These are phyloP conservation scores for Achlya flavicornis DNA, from an alignment of 2,888 invertebrate genomes.

Conservation along the genomic window DNA sequence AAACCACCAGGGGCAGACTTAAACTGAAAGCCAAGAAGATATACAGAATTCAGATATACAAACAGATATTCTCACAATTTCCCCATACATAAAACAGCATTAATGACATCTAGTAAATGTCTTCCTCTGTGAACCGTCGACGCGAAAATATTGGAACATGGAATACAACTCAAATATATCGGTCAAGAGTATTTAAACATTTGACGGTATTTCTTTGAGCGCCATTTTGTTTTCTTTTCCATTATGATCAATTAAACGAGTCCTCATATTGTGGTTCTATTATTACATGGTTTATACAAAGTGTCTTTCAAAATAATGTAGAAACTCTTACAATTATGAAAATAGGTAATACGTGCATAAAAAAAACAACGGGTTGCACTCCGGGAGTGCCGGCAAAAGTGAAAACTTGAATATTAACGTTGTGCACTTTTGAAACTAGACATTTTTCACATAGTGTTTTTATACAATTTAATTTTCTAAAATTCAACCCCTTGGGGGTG, in stretches of 20 bases:
- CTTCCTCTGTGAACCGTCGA: constrained; percentile 34
- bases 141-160: constrained; percentile 51
- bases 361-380: too few species aligned
- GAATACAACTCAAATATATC: constrained; percentile 37
- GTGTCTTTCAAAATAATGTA: too few species aligned
- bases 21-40: background rate
- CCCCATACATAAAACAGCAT: constrained; percentile 15
- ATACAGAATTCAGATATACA: background rate
- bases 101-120: constrained; percentile 28
- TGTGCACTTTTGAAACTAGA: too few species aligned
- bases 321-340: too few species aligned
- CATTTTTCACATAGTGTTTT: too few species aligned
- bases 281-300: background rate
- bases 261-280: background rate
- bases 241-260: background rate
- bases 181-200: constrained; percentile 30
- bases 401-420: too few species aligned
- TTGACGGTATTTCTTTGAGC: background rate
- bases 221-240: constrained; percentile 4
- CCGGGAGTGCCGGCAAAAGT: too few species aligned
- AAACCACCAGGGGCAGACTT: background rate
- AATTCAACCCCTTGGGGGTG: too few species aligned
- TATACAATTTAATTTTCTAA: too few species aligned
- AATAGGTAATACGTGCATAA: too few species aligned
- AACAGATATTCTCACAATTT: background rate